Base-by-base conservation (phyloP, 2,888 invertebrate species). In the Lucinisca nassula region DNA sequence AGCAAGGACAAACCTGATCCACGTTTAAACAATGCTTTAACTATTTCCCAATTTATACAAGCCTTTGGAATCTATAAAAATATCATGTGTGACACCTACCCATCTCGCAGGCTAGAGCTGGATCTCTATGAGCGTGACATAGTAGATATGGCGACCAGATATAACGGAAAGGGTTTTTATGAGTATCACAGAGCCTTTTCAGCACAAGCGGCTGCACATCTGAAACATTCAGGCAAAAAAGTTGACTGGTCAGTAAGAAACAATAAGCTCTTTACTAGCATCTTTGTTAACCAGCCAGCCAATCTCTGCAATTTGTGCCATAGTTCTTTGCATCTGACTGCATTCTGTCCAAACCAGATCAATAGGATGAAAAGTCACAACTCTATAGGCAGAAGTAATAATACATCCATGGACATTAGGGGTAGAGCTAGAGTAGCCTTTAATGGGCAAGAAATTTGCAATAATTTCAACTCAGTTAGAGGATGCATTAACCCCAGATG, bases 21-120 rank as follows among this genome's bases (percentile, higher is more conserved):
- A n/a, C n/a, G n/a, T n/a, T n/a, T n/a, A n/a, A n/a, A n/a, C n/a
- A n/a, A n/a, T n/a, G n/a, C n/a, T n/a, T n/a, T n/a, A n/a, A n/a
- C n/a, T n/a, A n/a, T n/a, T n/a, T n/a, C n/a, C n/a, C n/a, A n/a
- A n/a, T n/a, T n/a, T n/a, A 79, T 80, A 21, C 30, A 72, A 17
- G 79, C 72, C 4, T 80, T 73, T 55, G 72, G 72, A 3, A 73
- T 79, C n/a, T 79, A 51, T 38, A 80, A 80, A 35, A 80, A 81
- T 35, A 81, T 81, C 30, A 74, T 81, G 45, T 75, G 81, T 32
- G 24, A 80, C 17, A n/a, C 55, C 17, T 1, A 67, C 67, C 67
- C 51, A 32, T 8, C 55, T n/a, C n/a, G n/a, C n/a, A n/a, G n/a
- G n/a, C n/a, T n/a, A n/a, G n/a, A n/a, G n/a, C n/a, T n/a, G n/a